phyloP scores from a whole-genome alignment of 2,888 invertebrate species.

The Patella caerulea region DNA sequence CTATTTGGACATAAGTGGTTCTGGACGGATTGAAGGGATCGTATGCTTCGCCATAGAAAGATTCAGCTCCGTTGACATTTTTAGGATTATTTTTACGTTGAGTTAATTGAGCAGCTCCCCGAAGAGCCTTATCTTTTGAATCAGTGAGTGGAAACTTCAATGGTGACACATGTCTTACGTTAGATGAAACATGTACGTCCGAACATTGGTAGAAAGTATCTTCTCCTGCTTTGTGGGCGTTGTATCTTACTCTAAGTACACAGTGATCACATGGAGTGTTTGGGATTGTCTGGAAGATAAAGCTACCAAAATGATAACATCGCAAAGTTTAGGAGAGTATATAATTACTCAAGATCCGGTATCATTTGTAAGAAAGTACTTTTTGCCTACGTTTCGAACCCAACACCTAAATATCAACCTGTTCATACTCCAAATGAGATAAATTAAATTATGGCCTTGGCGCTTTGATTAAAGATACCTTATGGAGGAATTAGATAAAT shows the following conservation, averaged over 20 bases:
- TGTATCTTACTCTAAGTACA: constrained; percentile 47
- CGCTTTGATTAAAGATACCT: too few species aligned
- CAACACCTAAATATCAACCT: too few species aligned
- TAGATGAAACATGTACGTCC: constrained; percentile 38
- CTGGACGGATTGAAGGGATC: constrained; percentile 38
- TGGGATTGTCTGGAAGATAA: constrained; percentile 44
- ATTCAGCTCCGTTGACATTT: background rate
- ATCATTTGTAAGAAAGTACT: too few species aligned
- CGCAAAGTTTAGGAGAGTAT: too few species aligned
- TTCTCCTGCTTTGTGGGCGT: constrained; percentile 55
- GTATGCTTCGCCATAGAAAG: constrained; percentile 43
- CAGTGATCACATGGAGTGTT: constrained; percentile 49
- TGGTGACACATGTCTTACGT: background rate
- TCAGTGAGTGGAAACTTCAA: constrained; percentile 10
- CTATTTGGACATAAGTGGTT: constrained; percentile 36
- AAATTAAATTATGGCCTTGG: too few species aligned
- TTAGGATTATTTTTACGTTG: background rate
- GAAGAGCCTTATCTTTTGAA: background rate
- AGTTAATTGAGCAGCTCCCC: background rate
- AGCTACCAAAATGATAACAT: too few species aligned
- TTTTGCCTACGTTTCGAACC: too few species aligned
- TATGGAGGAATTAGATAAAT: too few species aligned
- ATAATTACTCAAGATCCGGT: too few species aligned
- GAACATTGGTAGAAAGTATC: constrained; percentile 51
- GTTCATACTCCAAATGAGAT: too few species aligned